Base-by-base conservation (phyloP, 2,797 vertebrate species). In the Odontamblyopus rebecca region DNA sequence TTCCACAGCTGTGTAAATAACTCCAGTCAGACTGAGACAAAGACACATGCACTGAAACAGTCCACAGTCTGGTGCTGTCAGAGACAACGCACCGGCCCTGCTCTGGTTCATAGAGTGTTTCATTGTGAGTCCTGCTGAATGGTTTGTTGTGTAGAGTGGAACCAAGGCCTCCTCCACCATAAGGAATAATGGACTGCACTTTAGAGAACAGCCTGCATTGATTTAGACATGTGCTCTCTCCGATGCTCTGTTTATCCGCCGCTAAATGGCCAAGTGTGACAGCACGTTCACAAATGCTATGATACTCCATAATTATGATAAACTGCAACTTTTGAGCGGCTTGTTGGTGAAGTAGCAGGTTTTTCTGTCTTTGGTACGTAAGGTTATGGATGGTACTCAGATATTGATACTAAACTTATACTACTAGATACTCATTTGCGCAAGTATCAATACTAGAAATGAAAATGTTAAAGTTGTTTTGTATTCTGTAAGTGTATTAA, bases 111-210 rank as follows among this genome's bases (percentile, higher is more conserved):
- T 80, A 90, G 62, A 86, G 86, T 69, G 62, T 51, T 1, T 50
- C 85, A 78, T 89, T 93, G 91, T 92, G 75, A 12, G 1, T 64
- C 44, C 27, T n/a, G 59, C 59, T 92, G 88, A 94, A 93, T 88
- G 76, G 66, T 3, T 0, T 29, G 62, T 61, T 89, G 93, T 94
- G 90, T 93, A 61, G 26, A 72, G 78, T 38, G 56, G 72, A 72
- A 75, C 61, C 79, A 76, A 75, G 62, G 71, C 65, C 74, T 27
- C 74, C 51, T 68, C 79, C 73, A 82, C 72, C 84, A 77, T 88
- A 86, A 67, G 81, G 61, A 80, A 51, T 61, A 74, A 91, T 79
- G 83, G 82, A 89, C 67, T 57, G 53, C 23, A 48, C 73, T 72
- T 62, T 0, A 26, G 64, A 77, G 26, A 64, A 16, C 7, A 73